These are phyloP conservation scores for Stratiolaelaps scimitus DNA, from an alignment of 1,140 invertebrate genomes.

Conservation along the genomic window DNA sequence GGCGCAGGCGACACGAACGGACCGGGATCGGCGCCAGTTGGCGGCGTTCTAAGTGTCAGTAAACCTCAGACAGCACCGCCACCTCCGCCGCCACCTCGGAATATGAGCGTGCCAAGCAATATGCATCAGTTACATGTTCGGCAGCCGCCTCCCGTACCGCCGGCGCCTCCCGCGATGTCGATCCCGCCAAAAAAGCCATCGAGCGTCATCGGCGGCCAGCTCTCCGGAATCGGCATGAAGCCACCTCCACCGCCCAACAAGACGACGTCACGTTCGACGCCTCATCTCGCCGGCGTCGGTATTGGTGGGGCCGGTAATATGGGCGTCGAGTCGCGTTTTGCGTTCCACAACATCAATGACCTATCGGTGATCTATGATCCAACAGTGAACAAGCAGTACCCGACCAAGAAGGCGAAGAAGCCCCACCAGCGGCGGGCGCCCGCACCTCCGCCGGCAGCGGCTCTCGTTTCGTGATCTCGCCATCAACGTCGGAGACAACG, in stretches of 20 bases:
- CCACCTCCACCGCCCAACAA: slow-evolving; percentile 24
- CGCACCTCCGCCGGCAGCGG: slow-evolving; percentile 2
- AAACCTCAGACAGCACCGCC: slow-evolving; percentile 21
- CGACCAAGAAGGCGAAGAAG: slow-evolving; percentile 16
- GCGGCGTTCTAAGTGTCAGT: background rate
- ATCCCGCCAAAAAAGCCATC: background rate
- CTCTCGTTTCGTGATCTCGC: too few species aligned
- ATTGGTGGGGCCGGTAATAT: background rate
- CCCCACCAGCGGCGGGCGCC: slow-evolving; percentile 25
- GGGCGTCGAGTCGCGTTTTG: slow-evolving; percentile 12
- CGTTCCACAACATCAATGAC: slow-evolving; percentile 19
- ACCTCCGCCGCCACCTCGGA: slow-evolving; percentile 23
- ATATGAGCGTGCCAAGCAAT: slow-evolving; percentile 23
- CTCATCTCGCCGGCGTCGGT: slow-evolving; percentile 8
- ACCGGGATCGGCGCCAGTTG: too few species aligned
- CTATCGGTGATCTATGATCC: slow-evolving; percentile 11
- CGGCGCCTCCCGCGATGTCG: background rate
- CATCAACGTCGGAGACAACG: too few species aligned
- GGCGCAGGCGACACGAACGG: background rate
- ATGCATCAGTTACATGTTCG: background rate
- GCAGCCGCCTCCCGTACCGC: slow-evolving; percentile 1
- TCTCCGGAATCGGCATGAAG: background rate
- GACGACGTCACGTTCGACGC: slow-evolving; percentile 11
- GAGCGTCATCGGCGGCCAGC: background rate
- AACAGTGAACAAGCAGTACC: slow-evolving; percentile 5